A percentile compares a stretch with the other conserved stretches of the same genome.
Conservation (phyloP, 1,140 invertebrate genomes). For the Drosophila miranda region DNA sequence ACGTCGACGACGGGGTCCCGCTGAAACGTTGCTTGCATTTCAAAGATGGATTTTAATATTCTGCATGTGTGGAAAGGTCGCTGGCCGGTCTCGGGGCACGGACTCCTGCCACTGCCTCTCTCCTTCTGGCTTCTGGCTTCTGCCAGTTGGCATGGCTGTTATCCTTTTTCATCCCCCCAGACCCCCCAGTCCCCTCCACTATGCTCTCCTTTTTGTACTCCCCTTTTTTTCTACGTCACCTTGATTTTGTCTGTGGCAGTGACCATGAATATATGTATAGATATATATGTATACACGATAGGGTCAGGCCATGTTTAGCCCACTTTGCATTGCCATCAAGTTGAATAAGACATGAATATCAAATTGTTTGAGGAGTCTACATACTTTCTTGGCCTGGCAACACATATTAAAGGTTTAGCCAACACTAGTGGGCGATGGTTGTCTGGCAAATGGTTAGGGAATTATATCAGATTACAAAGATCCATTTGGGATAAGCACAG, state of each 20-base stretch:
- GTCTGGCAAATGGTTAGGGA: too few species aligned
- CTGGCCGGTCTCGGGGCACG: conserved; percentile 59
- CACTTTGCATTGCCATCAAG: conserved; percentile 63
- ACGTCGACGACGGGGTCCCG: conserved; percentile 47
- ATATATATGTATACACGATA: conserved; percentile 36
- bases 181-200: background rate
- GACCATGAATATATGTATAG: conserved; percentile 72
- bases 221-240: conserved; percentile 63
- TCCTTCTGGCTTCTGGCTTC: background rate
- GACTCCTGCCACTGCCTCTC: conserved; percentile 4
- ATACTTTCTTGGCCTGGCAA: background rate
- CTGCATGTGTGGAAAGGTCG: conserved; percentile 80
- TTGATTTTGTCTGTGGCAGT: conserved; percentile 71
- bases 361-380: conserved; percentile 23
- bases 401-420: background rate
- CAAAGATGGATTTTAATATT: conserved; percentile 81
- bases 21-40: conserved; percentile 68
- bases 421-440: background rate
- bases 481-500: background rate
- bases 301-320: conserved; percentile 60
- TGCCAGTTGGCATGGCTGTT: conserved; percentile 33
- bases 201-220: conserved; percentile 45
- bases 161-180: conserved; percentile 37
- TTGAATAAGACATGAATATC: conserved; percentile 25
- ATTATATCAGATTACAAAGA: background rate